These are phyloP conservation scores for Allolobophora icterica DNA, from an alignment of 2,888 invertebrate genomes.

Conservation along the genomic window DNA sequence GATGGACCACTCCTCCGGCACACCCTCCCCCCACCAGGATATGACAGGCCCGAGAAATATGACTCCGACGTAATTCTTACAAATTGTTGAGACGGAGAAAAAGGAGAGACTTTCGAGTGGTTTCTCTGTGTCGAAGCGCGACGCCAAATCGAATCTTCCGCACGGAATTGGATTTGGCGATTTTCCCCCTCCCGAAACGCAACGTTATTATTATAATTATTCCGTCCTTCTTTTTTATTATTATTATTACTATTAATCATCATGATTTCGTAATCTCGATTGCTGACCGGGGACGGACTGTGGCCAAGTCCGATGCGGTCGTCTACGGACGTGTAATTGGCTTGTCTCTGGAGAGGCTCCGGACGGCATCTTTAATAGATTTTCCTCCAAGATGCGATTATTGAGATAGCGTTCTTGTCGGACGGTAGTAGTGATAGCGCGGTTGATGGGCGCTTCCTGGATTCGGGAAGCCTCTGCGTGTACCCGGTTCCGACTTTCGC, in stretches of 20 bases:
- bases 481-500: no score
- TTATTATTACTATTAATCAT: not conserved
- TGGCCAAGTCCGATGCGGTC: no score
- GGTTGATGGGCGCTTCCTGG: no score
- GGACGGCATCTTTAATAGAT: not conserved
- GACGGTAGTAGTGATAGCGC: not conserved
- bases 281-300: no score
- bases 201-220: not conserved
- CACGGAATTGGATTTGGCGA: not conserved
- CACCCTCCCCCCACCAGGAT: no score
- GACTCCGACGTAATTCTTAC: not conserved
- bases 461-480: no score
- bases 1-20: not conserved
- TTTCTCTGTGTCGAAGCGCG: not conserved
- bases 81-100: constrained; percentile 2
- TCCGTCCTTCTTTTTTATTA: not conserved
- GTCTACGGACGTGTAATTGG: no score
- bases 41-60: not conserved
- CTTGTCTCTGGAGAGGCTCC: not conserved
- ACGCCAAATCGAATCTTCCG: not conserved
- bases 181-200: not conserved
- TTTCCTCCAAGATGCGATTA: constrained; percentile 14
- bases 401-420: not conserved
- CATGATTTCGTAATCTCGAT: constrained; percentile 26
- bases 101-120: not conserved